These are phyloP conservation scores for Ophion ventricosus DNA, from an alignment of 2,888 invertebrate species.

Conservation along the genomic window DNA sequence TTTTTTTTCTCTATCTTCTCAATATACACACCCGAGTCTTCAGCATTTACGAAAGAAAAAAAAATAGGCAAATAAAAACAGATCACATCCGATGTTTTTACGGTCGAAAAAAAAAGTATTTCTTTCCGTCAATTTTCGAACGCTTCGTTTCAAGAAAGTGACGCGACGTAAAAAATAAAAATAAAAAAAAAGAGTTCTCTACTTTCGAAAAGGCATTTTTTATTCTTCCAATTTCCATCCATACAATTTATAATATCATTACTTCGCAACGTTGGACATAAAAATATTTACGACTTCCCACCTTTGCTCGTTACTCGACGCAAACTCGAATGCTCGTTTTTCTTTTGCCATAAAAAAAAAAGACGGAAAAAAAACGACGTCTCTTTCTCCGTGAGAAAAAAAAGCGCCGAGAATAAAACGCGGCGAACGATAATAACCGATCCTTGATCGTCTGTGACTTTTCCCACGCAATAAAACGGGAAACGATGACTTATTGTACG, in stretches of 20 bases:
- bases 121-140: not conserved
- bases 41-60: not conserved
- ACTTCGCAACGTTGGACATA: not conserved
- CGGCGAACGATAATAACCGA: not conserved
- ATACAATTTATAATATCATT: not conserved
- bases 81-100: not conserved
- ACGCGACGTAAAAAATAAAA: not conserved
- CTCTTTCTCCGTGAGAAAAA: not conserved
- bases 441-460: slow-evolving; percentile 1
- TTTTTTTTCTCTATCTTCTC: not conserved
- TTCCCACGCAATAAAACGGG: slow-evolving; percentile 1
- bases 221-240: not conserved
- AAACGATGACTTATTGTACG: not conserved
- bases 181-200: not conserved
- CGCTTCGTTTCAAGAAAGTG: not conserved
- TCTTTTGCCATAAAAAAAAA: not conserved
- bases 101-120: not conserved
- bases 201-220: not conserved
- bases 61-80: not conserved
- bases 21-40: not conserved
- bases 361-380: not conserved
- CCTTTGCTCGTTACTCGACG: not conserved
- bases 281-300: not conserved
- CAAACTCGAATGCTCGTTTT: not conserved
- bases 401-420: not conserved